Conservation (phyloP, 2,888 invertebrate species). For the Drosophila mimetica region DNA sequence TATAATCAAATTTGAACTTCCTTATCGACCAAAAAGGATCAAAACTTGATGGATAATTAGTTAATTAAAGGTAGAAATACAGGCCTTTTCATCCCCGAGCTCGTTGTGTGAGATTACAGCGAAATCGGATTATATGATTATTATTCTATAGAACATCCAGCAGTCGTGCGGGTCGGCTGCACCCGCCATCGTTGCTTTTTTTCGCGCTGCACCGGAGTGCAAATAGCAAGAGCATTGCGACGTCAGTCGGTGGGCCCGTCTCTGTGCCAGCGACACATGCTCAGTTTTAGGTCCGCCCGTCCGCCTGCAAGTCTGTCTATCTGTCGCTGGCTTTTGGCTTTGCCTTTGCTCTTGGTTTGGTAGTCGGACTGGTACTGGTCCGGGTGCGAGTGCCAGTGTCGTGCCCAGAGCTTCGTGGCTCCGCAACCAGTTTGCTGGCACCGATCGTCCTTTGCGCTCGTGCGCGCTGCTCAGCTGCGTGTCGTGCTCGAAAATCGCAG, state of each 20-base stretch:
- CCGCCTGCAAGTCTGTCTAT: not conserved
- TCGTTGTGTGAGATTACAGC: too few relatives aligned
- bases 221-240: constrained; percentile 47
- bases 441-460: constrained; percentile 71
- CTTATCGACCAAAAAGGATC: too few relatives aligned
- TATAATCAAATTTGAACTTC: too few relatives aligned
- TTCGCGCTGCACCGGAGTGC: constrained; percentile 61
- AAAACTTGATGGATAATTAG: too few relatives aligned
- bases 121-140: too few relatives aligned
- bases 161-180: constrained; percentile 1
- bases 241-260: constrained; percentile 39
- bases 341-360: not conserved
- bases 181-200: constrained; percentile 18
- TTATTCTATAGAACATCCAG: too few relatives aligned
- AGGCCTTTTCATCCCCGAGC: too few relatives aligned
- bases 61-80: too few relatives aligned
- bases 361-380: constrained; percentile 40
- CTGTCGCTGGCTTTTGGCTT: constrained; percentile 3
- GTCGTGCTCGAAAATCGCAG: constrained; percentile 16
- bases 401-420: constrained; percentile 30
- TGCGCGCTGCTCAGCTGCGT: constrained; percentile 22
- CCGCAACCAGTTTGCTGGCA: constrained; percentile 70
- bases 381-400: constrained; percentile 31
- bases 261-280: constrained; percentile 60
- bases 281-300: constrained; percentile 13